Evolutionary conservation across 2,888 invertebrate genomes (phyloP).

Genomic region (Microchrysa polita): DNA sequence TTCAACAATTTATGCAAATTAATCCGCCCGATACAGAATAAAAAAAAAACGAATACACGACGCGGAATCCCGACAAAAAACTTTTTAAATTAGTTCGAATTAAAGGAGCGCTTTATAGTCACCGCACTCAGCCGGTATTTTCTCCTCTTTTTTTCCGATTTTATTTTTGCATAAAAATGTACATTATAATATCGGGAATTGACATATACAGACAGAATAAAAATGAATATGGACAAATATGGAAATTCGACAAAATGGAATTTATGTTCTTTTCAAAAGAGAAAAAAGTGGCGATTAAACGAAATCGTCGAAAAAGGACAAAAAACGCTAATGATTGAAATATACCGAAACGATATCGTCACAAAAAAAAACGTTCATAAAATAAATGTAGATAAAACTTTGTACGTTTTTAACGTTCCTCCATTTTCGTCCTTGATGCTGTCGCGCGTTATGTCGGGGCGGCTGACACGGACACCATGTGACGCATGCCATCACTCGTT

Average conservation of each 20-base stretch:
- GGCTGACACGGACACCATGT: background rate
- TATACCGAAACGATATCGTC: too few species aligned
- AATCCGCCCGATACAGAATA: background rate
- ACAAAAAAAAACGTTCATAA: too few species aligned
- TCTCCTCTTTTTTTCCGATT: too few species aligned
- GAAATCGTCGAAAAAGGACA: background rate
- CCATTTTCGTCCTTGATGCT: too few species aligned
- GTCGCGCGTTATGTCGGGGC: too few species aligned
- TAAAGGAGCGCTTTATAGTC: slow-evolving; percentile 32
- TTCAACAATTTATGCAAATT: slow-evolving; percentile 35
- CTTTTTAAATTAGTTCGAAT: slow-evolving; percentile 36
- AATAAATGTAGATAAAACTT: too few species aligned
- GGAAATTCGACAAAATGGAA: slow-evolving; percentile 28
- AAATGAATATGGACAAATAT: slow-evolving; percentile 25
- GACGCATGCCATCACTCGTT: background rate
- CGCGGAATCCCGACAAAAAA: slow-evolving; percentile 24
- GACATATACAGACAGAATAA: background rate
- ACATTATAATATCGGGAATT: background rate
- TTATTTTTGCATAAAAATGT: slow-evolving; percentile 4
- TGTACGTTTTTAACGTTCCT: too few species aligned
- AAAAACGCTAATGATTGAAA: background rate
- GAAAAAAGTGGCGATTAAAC: slow-evolving; percentile 28
- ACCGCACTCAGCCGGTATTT: background rate
- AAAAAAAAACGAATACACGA: too few species aligned
- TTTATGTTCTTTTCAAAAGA: slow-evolving; percentile 30